Conservation (phyloP, 2,797 vertebrate species). For the Ptychobarbus kaznakovi region DNA sequence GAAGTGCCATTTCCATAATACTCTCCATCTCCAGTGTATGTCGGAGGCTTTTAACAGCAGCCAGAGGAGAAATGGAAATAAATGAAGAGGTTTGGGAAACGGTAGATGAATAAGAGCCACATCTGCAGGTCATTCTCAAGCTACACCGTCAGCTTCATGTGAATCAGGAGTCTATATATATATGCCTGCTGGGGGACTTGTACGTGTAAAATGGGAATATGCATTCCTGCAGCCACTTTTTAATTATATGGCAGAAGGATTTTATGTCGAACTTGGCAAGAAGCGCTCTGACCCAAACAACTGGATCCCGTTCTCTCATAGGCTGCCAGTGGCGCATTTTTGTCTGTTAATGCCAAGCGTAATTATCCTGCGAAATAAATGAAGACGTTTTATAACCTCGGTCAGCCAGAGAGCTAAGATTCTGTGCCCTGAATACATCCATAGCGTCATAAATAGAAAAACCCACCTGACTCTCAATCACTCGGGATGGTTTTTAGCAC, state of each 20-base stretch:
- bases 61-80: slow-evolving; percentile 29
- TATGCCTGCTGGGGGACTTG: slow-evolving; percentile 6
- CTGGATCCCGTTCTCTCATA: slow-evolving; percentile 21
- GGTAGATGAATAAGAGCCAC: not conserved
- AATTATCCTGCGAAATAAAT: slow-evolving; percentile 56
- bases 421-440: slow-evolving; percentile 18
- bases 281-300: slow-evolving; percentile 7
- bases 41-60: slow-evolving; percentile 26
- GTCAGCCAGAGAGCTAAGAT: slow-evolving; percentile 1
- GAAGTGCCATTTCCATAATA: slow-evolving; percentile 10
- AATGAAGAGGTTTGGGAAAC: slow-evolving; percentile 21
- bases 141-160: not conserved
- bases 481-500: not conserved
- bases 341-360: slow-evolving; percentile 29
- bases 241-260: slow-evolving; percentile 26
- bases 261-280: slow-evolving; percentile 41
- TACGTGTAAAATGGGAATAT: slow-evolving; percentile 7
- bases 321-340: slow-evolving; percentile 23
- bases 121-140: slow-evolving; percentile 2
- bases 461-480: not conserved
- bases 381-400: slow-evolving; percentile 47
- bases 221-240: slow-evolving; percentile 8
- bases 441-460: slow-evolving; percentile 14
- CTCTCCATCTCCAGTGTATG: slow-evolving; percentile 1
- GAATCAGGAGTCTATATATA: not conserved